Conservation (phyloP, 2,113 vertebrate genomes). For the Nesoenas mayeri region DNA sequence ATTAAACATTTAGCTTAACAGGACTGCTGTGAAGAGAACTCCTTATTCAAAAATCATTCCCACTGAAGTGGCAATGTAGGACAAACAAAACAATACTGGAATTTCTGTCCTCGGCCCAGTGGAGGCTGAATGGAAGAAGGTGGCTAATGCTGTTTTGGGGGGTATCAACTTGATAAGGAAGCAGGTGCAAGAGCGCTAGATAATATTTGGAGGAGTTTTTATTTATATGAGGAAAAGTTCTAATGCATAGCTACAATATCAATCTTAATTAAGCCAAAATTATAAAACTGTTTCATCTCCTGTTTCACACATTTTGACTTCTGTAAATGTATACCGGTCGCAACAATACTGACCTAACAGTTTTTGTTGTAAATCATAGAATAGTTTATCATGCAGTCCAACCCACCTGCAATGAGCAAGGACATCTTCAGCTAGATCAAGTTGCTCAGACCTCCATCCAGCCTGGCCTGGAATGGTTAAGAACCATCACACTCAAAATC, state of each 20-base stretch:
- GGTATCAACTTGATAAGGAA: background rate
- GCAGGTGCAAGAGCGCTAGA: background rate
- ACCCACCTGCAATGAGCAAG: too few relatives aligned
- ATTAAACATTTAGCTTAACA: background rate
- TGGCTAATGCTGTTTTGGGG: background rate
- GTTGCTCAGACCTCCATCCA: too few relatives aligned
- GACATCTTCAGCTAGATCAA: too few relatives aligned
- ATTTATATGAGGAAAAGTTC: background rate
- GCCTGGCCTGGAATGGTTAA: background rate
- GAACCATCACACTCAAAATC: background rate
- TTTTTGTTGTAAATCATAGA: background rate
- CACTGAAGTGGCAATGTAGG: too few relatives aligned
- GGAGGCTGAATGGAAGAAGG: background rate
- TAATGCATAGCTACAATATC: background rate
- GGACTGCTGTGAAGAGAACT: background rate
- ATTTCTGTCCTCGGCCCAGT: background rate
- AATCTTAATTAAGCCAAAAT: background rate
- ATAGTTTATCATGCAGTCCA: too few relatives aligned
- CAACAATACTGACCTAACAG: background rate
- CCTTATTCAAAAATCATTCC: background rate
- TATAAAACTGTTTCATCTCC: background rate
- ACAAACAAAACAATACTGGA: too few relatives aligned
- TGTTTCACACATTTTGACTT: background rate
- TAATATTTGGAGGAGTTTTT: background rate
- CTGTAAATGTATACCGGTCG: background rate